A percentile compares a stretch with the other conserved stretches of the same genome.
Conservation (phyloP, 2,113 vertebrate genomes). For the Girardinichthys multiradiatus region DNA sequence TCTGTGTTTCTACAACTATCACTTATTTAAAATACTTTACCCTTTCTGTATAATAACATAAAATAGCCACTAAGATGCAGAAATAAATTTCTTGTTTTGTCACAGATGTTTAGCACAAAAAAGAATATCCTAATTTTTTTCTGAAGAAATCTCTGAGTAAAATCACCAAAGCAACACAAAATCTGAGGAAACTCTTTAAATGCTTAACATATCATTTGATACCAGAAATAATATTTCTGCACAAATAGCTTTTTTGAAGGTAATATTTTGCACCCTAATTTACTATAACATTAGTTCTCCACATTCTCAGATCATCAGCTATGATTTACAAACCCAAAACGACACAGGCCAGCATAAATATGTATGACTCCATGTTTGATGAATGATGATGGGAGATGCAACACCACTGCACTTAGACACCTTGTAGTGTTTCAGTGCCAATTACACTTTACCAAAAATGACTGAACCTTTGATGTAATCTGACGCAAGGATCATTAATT, state of each 20-base stretch:
- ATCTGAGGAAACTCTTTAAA: background rate
- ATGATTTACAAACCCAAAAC: slow-evolving; percentile 51
- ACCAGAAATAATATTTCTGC: background rate
- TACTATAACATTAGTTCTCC: slow-evolving; percentile 35
- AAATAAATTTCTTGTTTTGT: background rate
- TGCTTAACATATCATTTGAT: background rate
- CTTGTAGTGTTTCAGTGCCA: slow-evolving; percentile 39
- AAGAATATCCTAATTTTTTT: no score
- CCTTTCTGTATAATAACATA: background rate
- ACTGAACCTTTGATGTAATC: slow-evolving; percentile 67
- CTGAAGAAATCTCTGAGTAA: background rate
- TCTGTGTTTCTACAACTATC: background rate
- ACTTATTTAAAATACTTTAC: background rate
- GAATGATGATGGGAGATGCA: slow-evolving; percentile 60
- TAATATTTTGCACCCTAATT: slow-evolving; percentile 31
- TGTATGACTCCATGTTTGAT: slow-evolving; percentile 58
- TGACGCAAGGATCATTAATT: slow-evolving; percentile 61
- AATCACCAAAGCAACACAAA: background rate
- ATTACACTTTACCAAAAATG: slow-evolving; percentile 53
- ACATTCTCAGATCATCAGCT: slow-evolving; percentile 42
- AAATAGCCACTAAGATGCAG: background rate
- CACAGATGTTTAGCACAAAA: background rate
- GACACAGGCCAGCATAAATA: slow-evolving; percentile 57
- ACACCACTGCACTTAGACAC: slow-evolving; percentile 36
- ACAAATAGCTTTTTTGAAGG: slow-evolving; percentile 2